Evolutionary conservation across 2,113 vertebrate genomes (phyloP), one percentile per base, ranked within the genome.

Genomic region (Pygoscelis antarcticus): DNA sequence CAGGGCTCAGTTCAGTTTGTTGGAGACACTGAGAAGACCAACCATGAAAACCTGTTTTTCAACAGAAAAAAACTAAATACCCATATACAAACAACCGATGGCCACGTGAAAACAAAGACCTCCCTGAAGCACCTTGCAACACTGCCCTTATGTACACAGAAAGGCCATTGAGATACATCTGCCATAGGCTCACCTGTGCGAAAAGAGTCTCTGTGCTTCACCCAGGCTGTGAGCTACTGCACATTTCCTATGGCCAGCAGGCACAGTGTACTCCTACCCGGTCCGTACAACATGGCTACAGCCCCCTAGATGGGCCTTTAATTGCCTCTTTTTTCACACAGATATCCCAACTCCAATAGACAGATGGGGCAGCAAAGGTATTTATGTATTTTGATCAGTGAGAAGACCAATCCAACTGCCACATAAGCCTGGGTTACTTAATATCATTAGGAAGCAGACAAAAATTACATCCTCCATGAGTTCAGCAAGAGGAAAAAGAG

Each of bases 111-210:
- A 86, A 65, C 44, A 77, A 74, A 62, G 29, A 54, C 9, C 17
- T 40, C 70, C 77, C 34, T 21, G 21, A 61, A 74, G 58, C 62
- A 72, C 55, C 62, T 34, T 61, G 49, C 38, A 85, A 42, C 3
- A 3, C 60, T 52, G 40, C 34, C 51, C 40, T 22, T 32, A 27
- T 3, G 15, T 40, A 55, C 82, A 61, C 0, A 0, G 72, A 44
- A 66, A 14, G 30, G 44, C 58, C 46, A 26, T 6, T 6, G 4
- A 81, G 61, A 34, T 16, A 15, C 0, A 2, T 54, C 32, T 76
- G 58, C 29, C 10, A 14, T 13, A 15, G 36, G 49, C 47, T 40
- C 78, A 85, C 32, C 30, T 38, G 30, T 40, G 36, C 57, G 29
- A 87, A 27, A 25, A n/a, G 30, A 60, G 34, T 38, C 30, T 55